These are phyloP conservation scores for Thunnus thynnus DNA, from an alignment of 2,113 vertebrate species.

Conservation along the genomic window DNA sequence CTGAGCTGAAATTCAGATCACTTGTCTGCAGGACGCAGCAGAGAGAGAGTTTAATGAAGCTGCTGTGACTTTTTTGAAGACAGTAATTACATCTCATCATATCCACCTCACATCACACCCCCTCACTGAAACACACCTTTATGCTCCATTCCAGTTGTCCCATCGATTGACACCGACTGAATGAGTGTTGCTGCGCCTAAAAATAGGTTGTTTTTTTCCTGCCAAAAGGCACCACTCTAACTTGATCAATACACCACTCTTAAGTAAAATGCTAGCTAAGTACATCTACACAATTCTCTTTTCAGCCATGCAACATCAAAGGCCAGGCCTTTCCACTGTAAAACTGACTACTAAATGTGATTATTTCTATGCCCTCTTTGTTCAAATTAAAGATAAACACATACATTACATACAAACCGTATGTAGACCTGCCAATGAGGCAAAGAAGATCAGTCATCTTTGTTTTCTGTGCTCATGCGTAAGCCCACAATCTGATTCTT, in stretches of 20 bases:
- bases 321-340: background rate
- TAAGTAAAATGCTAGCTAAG: background rate
- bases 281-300: background rate
- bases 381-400: conserved; percentile 1
- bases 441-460: conserved; percentile 28
- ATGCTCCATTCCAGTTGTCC: background rate
- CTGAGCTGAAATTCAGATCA: background rate
- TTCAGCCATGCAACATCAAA: conserved; percentile 4
- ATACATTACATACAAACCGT: background rate
- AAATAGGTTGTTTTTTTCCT: conserved; percentile 4
- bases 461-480: background rate
- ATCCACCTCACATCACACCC: background rate
- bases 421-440: conserved; percentile 12
- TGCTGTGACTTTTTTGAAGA: background rate
- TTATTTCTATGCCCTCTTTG: conserved; percentile 24
- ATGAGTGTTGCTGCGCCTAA: conserved; percentile 1
- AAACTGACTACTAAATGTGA: background rate
- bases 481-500: conserved; percentile 38
- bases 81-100: conserved; percentile 18
- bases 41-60: background rate
- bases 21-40: background rate
- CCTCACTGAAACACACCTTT: conserved; percentile 19
- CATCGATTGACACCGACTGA: conserved; percentile 10
- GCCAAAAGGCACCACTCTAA: background rate
- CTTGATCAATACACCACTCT: background rate